Percentiles rank a stretch among this genome's conserved stretches.
These are phyloP conservation scores for Triops cancriformis DNA, from an alignment of 1,140 invertebrate genomes.

Conservation along the genomic window DNA sequence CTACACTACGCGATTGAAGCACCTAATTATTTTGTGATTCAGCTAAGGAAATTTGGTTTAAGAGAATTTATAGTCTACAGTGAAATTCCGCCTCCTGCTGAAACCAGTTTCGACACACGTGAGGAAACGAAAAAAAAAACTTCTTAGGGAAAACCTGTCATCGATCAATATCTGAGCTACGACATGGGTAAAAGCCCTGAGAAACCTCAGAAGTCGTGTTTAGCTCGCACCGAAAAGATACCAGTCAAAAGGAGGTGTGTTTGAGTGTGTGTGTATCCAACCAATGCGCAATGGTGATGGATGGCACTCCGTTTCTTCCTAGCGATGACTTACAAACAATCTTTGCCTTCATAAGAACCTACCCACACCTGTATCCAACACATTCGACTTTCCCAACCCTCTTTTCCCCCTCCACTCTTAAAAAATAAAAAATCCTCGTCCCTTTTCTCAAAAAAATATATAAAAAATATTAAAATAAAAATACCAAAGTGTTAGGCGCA, in stretches of 20 bases:
- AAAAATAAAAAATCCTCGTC: too few species aligned
- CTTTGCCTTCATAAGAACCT: too few species aligned
- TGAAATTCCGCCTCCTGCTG: neutral
- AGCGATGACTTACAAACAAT: too few species aligned
- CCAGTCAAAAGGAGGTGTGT: neutral
- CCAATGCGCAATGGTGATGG: slow-evolving; percentile 12
- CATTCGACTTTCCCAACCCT: too few species aligned
- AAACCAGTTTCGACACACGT: neutral
- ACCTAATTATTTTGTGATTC: too few species aligned
- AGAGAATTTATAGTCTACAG: neutral
- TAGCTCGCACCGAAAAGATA: neutral
- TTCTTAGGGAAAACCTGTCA: neutral
- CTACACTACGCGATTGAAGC: too few species aligned
- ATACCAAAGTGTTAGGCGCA: too few species aligned
- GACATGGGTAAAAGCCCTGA: neutral
- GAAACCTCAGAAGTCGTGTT: slow-evolving; percentile 3
- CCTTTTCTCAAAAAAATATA: too few species aligned
- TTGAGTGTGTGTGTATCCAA: neutral
- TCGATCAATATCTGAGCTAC: neutral
- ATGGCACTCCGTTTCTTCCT: neutral
- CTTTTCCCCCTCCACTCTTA: too few species aligned
- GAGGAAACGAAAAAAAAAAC: neutral
- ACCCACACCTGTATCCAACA: too few species aligned
- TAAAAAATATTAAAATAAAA: too few species aligned
- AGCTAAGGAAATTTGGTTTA: neutral